These are phyloP conservation scores for Cistogaster globosa DNA, from an alignment of 2,888 invertebrate genomes.

Conservation along the genomic window DNA sequence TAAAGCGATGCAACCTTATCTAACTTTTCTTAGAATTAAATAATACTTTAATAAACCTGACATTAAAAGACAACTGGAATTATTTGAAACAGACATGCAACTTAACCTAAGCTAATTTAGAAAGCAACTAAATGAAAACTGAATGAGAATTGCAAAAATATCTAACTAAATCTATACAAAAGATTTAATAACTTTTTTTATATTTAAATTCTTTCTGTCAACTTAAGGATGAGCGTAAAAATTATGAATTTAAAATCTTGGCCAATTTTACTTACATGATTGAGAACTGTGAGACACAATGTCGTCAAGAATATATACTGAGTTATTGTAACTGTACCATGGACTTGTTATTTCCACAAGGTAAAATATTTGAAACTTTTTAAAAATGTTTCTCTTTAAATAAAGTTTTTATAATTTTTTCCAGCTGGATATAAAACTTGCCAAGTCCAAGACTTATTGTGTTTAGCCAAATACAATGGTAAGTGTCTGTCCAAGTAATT, in stretches of 20 bases:
- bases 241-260: constrained; percentile 78
- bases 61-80: no score
- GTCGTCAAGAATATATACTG: constrained; percentile 81
- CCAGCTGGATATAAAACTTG: constrained; percentile 77
- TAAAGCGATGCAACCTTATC: no score
- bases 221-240: constrained; percentile 77
- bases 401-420: background rate
- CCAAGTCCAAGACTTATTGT: constrained; percentile 77
- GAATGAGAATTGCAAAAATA: no score
- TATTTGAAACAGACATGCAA: no score
- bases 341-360: constrained; percentile 81
- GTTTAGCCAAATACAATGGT: constrained; percentile 80
- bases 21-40: no score
- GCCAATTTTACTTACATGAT: constrained; percentile 80
- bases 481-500: constrained; percentile 2
- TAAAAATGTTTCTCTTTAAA: background rate
- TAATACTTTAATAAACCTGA: no score
- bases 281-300: constrained; percentile 81
- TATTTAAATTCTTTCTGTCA: background rate
- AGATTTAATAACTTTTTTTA: no score
- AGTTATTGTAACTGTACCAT: constrained; percentile 82
- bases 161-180: no score
- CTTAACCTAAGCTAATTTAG: no score
- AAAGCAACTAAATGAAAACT: no score
- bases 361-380: constrained; percentile 74